Conservation (phyloP, 2,888 invertebrate genomes). For the Dysmachus trigonus region DNA sequence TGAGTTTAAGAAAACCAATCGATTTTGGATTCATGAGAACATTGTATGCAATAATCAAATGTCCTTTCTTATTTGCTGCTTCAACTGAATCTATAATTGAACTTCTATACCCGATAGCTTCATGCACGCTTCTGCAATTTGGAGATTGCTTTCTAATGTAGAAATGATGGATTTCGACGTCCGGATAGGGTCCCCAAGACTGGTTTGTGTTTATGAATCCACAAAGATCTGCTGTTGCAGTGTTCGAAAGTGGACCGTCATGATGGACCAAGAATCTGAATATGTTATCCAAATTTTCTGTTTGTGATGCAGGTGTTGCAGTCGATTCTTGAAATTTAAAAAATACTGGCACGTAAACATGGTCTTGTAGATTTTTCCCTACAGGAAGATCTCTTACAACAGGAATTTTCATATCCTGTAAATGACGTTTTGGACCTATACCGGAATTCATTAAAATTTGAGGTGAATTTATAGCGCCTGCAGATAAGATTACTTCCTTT, state of each 20-base stretch:
- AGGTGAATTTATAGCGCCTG: slow-evolving; percentile 56
- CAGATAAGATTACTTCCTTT: slow-evolving; percentile 56
- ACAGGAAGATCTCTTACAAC: slow-evolving; percentile 63
- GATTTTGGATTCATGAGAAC: slow-evolving; percentile 66
- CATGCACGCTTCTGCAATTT: slow-evolving; percentile 58
- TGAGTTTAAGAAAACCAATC: slow-evolving; percentile 68
- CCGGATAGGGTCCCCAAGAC: slow-evolving; percentile 67
- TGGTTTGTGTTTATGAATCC: slow-evolving; percentile 69
- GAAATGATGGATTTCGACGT: slow-evolving; percentile 67
- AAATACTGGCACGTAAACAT: slow-evolving; percentile 69
- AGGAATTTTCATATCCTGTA: slow-evolving; percentile 51
- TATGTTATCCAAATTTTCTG: slow-evolving; percentile 51
- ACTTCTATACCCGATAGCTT: slow-evolving; percentile 58
- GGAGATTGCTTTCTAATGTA: slow-evolving; percentile 64
- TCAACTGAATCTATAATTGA: slow-evolving; percentile 59
- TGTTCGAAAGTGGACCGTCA: slow-evolving; percentile 64
- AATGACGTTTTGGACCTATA: slow-evolving; percentile 53
- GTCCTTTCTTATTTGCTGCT: slow-evolving; percentile 57
- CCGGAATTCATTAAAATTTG: slow-evolving; percentile 56
- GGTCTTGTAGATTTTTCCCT: slow-evolving; percentile 82
- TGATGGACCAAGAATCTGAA: slow-evolving; percentile 63
- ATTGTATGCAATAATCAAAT: slow-evolving; percentile 62
- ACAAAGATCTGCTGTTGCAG: slow-evolving; percentile 64
- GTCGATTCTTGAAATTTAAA: slow-evolving; percentile 59
- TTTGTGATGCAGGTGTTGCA: slow-evolving; percentile 11